Evolutionary conservation across 2,888 invertebrate species (phyloP).

Genomic region (Dicyrtoma fusca): DNA sequence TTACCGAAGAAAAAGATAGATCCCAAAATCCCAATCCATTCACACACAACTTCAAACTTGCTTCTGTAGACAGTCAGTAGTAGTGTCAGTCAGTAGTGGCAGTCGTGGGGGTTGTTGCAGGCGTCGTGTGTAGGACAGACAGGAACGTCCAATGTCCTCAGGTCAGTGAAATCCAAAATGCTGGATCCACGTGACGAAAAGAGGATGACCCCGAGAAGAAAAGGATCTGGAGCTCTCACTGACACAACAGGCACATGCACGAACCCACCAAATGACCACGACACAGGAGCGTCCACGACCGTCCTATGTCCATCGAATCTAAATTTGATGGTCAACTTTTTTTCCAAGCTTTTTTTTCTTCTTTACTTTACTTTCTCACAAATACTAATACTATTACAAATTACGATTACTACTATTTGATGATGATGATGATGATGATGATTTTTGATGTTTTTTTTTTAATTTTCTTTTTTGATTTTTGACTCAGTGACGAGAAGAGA

Average conservation of each 20-base stretch:
- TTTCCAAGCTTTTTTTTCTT: not conserved
- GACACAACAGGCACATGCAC: slow-evolving; percentile 28
- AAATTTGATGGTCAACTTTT: not conserved
- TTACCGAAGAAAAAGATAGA: no score
- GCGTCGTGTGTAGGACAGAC: no score
- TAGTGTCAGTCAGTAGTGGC: no score
- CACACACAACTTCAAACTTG: no score
- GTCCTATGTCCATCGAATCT: slow-evolving; percentile 34
- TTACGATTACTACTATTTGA: no score
- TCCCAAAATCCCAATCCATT: no score
- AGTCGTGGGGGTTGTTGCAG: no score
- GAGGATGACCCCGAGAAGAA: not conserved
- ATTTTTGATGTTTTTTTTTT: not conserved
- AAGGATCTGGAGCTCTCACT: slow-evolving; percentile 7
- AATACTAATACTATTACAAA: no score
- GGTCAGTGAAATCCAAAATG: not conserved
- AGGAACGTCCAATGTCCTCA: no score
- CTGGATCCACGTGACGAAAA: slow-evolving; percentile 13
- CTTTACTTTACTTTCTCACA: not conserved
- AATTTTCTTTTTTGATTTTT: not conserved
- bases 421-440: not conserved
- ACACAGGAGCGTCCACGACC: slow-evolving; percentile 25
- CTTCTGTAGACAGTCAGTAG: no score
- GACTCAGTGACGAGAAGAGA: not conserved
- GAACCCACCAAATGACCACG: slow-evolving; percentile 5